phyloP scores from a whole-genome alignment of 2,888 invertebrate genomes.

The Coremacera marginata region DNA sequence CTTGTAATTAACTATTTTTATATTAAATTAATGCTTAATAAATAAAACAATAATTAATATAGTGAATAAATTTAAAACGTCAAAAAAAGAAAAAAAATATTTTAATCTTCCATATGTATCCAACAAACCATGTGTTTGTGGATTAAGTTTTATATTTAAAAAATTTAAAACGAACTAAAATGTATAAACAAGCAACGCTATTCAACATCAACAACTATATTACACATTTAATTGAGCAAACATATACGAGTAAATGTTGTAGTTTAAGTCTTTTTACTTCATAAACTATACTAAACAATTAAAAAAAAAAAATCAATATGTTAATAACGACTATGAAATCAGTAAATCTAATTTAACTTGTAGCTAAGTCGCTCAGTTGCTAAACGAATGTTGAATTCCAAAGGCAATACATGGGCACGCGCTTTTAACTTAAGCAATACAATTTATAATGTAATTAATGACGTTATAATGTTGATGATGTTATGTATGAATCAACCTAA shows the following conservation, averaged over 20 bases:
- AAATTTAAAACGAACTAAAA: not conserved
- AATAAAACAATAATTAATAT: conserved; percentile 24
- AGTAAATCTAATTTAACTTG: not conserved
- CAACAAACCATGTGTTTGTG: conserved; percentile 10
- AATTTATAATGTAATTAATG: not conserved
- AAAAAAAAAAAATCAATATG: not conserved
- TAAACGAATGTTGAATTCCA: not conserved
- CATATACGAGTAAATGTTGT: conserved; percentile 12
- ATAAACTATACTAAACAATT: no score
- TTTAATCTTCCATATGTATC: conserved; percentile 15
- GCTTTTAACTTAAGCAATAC: conserved; percentile 8
- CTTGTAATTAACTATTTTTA: conserved; percentile 36
- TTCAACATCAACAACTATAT: conserved; percentile 16
- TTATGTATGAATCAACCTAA: conserved; percentile 4
- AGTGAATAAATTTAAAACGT: conserved; percentile 3
- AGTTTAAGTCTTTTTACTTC: conserved; percentile 13
- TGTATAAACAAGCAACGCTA: not conserved
- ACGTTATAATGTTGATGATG: not conserved
- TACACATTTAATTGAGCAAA: not conserved
- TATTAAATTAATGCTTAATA: conserved; percentile 17
- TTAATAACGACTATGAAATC: not conserved
- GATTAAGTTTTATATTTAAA: conserved; percentile 27
- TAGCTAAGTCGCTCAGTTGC: not conserved
- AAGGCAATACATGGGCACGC: not conserved
- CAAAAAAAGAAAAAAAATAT: not conserved